Evolutionary conservation across 2,113 vertebrate genomes (phyloP).

Genomic region (Mus pahari): DNA sequence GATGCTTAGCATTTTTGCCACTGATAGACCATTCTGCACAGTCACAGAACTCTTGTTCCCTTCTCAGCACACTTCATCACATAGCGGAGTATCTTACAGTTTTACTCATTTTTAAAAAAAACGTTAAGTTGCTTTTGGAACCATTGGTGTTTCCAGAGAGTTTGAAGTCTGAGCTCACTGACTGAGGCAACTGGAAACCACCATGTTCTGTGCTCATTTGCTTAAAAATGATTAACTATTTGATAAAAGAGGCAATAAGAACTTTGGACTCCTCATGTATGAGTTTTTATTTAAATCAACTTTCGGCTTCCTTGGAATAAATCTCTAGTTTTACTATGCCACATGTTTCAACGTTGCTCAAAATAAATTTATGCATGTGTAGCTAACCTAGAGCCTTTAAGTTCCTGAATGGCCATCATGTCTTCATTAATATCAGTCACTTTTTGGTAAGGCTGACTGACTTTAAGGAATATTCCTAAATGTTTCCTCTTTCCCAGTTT

Average conservation of each 20-base stretch:
- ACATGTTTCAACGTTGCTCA: background rate
- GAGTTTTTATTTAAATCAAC: background rate
- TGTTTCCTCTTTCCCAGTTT: conserved; percentile 5
- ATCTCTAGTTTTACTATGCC: conserved; percentile 7
- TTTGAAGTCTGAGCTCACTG: conserved; percentile 4
- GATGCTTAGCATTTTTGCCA: conserved; percentile 19
- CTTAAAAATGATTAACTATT: conserved; percentile 13
- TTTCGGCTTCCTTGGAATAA: conserved; percentile 38
- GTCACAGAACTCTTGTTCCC: background rate
- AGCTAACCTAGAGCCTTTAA: background rate
- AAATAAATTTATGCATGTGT: conserved; percentile 22
- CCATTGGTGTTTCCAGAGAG: background rate
- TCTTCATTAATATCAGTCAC: background rate
- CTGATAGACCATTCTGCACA: background rate
- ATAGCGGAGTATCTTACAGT: conserved; percentile 1
- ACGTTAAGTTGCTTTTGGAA: background rate
- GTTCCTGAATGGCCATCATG: background rate
- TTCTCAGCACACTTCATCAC: background rate
- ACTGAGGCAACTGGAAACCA: conserved; percentile 35
- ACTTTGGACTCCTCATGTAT: background rate
- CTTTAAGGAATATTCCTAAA: background rate
- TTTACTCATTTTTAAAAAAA: background rate
- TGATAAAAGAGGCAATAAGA: background rate
- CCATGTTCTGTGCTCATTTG: conserved; percentile 17
- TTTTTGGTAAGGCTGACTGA: conserved; percentile 28